A percentile compares a stretch with the other conserved stretches of the same genome.
phyloP scores from a whole-genome alignment of 2,113 vertebrate species.

The Hemibagrus wyckioides region DNA sequence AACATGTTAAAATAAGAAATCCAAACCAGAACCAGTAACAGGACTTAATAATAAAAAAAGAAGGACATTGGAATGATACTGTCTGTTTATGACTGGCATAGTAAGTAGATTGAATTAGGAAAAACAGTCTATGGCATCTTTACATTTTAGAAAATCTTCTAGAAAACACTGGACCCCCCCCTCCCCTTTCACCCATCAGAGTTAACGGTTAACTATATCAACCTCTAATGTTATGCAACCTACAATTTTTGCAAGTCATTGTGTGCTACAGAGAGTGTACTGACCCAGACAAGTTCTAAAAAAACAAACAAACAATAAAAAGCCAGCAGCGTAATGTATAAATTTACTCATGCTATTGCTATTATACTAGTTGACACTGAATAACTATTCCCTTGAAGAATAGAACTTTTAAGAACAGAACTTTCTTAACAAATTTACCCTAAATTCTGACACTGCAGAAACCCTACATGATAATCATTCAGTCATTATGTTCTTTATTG shows the following conservation, averaged over 20 bases:
- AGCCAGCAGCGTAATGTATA: neutral
- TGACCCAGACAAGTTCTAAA: neutral
- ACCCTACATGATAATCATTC: neutral
- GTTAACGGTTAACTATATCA: conserved; percentile 24
- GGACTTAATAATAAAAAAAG: neutral
- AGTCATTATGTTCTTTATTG: neutral
- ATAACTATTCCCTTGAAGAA: neutral
- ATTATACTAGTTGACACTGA: neutral
- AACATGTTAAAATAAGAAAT: neutral
- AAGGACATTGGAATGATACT: neutral
- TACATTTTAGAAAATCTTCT: neutral
- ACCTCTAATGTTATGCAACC: conserved; percentile 18
- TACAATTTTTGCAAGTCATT: conserved; percentile 47
- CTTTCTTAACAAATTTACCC: neutral
- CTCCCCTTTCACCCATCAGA: neutral
- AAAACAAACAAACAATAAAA: neutral
- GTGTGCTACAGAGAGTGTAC: neutral
- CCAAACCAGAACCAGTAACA: neutral
- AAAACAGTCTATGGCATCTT: neutral
- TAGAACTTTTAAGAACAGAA: neutral
- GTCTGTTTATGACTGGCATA: conserved; percentile 10
- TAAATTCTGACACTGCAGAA: neutral
- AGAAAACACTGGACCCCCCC: neutral
- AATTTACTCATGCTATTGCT: neutral
- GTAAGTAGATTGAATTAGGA: neutral